Conservation (phyloP, 2,888 invertebrate genomes). For the Mactromeris polynyma region DNA sequence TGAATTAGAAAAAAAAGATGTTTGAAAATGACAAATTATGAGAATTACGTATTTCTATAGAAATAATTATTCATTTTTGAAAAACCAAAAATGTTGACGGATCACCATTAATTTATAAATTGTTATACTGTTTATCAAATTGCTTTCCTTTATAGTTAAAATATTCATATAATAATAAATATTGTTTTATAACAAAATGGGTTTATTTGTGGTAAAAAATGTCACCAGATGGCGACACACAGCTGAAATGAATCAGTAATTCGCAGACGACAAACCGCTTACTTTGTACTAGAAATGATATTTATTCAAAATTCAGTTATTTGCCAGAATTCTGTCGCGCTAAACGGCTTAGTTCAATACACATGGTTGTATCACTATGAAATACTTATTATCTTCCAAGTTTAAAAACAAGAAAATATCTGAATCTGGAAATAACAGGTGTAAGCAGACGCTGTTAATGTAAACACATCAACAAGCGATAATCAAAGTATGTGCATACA, state of each 20-base stretch:
- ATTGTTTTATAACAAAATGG: slow-evolving; percentile 4
- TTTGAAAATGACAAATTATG: slow-evolving; percentile 17
- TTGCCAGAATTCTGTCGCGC: no score
- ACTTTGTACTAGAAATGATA: no score
- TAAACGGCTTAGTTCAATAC: no score
- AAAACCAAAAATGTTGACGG: neutral
- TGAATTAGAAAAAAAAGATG: neutral
- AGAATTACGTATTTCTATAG: neutral
- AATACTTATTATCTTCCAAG: no score
- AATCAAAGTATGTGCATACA: neutral
- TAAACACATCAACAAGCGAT: neutral
- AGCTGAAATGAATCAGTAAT: neutral
- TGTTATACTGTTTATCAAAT: neutral
- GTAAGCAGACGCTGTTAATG: no score
- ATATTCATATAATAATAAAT: slow-evolving; percentile 2
- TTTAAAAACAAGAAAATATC: no score
- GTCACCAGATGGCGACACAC: neutral
- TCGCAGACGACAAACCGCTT: neutral
- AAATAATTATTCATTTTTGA: neutral
- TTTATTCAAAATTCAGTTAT: no score
- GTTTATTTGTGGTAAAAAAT: neutral
- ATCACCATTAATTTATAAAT: neutral
- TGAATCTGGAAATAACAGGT: no score
- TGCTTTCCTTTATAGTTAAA: neutral
- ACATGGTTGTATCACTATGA: no score